phyloP scores from a whole-genome alignment of 2,888 invertebrate genomes.

The Ormyrus thymus region DNA sequence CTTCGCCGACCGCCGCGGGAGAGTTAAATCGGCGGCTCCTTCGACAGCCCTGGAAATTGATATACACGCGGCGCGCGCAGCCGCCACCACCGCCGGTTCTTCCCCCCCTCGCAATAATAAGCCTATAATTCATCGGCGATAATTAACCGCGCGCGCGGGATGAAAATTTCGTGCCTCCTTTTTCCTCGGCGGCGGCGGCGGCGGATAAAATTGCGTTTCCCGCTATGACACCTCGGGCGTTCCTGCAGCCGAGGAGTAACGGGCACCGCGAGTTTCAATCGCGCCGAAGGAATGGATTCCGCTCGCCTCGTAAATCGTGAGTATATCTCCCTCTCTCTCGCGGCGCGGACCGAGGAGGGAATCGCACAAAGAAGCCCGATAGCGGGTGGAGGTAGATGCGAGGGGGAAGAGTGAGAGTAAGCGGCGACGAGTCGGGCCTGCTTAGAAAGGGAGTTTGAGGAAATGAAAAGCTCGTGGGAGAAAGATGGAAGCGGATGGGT shows the following conservation, averaged over 20 bases:
- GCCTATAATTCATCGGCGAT: constrained; percentile 35
- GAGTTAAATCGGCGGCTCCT: not conserved
- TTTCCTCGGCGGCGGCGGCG: not conserved
- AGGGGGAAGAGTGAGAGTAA: constrained; percentile 26
- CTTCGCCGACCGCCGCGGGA: not conserved
- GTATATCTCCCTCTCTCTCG: not conserved
- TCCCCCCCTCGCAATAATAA: not conserved
- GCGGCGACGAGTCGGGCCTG: not conserved
- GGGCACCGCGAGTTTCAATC: constrained; percentile 39
- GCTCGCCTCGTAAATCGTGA: constrained; percentile 6
- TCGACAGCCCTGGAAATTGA: not conserved
- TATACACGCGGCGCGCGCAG: too few species aligned
- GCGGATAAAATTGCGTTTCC: constrained; percentile 42
- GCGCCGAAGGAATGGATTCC: constrained; percentile 14
- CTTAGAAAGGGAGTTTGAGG: constrained; percentile 36
- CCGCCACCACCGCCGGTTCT: too few species aligned
- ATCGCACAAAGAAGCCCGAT: constrained; percentile 1
- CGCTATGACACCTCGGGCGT: constrained; percentile 44
- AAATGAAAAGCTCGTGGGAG: constrained; percentile 14
- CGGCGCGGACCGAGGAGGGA: constrained; percentile 6
- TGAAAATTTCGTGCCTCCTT: too few species aligned
- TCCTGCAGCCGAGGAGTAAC: constrained; percentile 15
- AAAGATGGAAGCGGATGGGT: not conserved
- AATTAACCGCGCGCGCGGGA: not conserved
- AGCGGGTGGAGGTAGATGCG: constrained; percentile 2